Evolutionary conservation across 2,113 vertebrate species (phyloP).

Genomic region (Colossoma macropomum): DNA sequence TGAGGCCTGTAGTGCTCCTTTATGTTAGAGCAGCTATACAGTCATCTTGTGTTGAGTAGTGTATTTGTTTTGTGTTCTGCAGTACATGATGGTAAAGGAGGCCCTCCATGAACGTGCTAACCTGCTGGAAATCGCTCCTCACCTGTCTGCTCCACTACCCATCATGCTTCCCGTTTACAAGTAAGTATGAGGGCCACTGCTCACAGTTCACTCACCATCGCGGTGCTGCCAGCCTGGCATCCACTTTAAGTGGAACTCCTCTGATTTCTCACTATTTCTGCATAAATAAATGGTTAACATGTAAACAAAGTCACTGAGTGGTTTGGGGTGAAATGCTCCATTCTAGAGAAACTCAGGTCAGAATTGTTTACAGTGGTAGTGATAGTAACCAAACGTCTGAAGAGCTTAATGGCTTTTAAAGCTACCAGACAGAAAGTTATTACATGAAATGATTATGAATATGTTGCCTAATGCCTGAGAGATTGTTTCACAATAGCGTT

Average conservation of each 20-base stretch:
- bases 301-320: no score
- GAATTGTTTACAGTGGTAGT: no score
- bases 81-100: conserved; percentile 97
- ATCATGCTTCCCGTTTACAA: conserved; percentile 98
- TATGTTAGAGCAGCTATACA: neutral
- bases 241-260: neutral
- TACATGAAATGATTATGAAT: no score
- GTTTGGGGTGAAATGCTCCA: no score
- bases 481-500: no score
- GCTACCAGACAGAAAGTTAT: no score
- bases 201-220: neutral
- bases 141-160: conserved; percentile 89
- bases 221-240: neutral
- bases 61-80: conserved; percentile 58
- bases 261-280: no score
- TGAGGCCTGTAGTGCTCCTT: neutral
- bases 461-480: no score
- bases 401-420: no score
- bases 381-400: no score
- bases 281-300: no score
- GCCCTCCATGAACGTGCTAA: conserved; percentile 92
- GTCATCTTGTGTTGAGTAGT: neutral
- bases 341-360: no score
- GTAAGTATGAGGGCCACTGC: conserved; percentile 71
- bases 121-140: conserved; percentile 91